These are phyloP conservation scores for Gallinago nigripennis DNA, from an alignment of 2,797 vertebrate species.

Conservation along the genomic window DNA sequence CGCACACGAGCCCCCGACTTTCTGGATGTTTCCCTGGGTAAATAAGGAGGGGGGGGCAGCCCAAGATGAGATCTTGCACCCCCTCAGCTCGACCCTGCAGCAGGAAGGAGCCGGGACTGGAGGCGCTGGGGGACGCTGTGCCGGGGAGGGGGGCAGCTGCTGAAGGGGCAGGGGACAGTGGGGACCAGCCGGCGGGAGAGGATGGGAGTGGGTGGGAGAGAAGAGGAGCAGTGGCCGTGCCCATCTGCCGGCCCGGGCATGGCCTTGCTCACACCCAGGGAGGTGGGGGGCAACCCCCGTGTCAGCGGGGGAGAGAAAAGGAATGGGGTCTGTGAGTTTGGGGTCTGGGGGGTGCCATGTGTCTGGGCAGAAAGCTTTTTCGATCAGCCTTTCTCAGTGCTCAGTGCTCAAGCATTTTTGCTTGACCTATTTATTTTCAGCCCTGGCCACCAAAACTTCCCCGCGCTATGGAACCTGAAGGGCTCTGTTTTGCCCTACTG, in stretches of 20 bases:
- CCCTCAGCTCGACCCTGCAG: background rate
- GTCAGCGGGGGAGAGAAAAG: background rate
- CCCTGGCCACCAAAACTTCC: rapidly evolving
- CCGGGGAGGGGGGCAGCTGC: background rate
- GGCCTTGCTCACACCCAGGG: rapidly evolving
- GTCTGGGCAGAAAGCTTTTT: rapidly evolving
- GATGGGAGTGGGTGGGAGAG: background rate
- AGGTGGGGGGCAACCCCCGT: background rate
- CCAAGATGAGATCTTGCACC: background rate
- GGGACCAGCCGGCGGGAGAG: background rate
- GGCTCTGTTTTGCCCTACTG: background rate
- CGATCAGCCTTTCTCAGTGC: rapidly evolving
- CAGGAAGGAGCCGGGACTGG: background rate
- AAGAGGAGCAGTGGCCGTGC: background rate
- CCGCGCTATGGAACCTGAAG: background rate
- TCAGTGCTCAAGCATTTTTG: background rate
- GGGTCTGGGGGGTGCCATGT: rapidly evolving
- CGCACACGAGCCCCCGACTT: background rate
- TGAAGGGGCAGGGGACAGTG: background rate
- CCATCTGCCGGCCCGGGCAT: rapidly evolving
- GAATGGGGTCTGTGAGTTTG: background rate
- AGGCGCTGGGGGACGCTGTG: background rate
- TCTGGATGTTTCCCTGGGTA: rapidly evolving
- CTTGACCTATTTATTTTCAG: background rate
- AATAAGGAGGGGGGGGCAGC: background rate